Base-by-base conservation (phyloP, 2,797 vertebrate species). In the Falco columbarius region DNA sequence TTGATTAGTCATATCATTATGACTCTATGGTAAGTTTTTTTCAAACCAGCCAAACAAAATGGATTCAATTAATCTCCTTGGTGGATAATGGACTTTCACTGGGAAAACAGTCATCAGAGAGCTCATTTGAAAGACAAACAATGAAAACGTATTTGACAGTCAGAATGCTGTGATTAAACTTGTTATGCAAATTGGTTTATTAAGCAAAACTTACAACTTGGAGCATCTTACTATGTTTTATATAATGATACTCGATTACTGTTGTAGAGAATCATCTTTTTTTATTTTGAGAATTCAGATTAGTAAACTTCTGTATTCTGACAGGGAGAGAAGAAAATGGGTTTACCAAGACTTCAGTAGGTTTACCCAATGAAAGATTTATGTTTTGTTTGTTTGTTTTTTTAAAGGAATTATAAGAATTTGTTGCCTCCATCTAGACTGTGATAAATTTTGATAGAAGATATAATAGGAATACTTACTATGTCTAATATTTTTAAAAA, bases 321-420 rank as follows among this genome's bases (percentile, higher is more conserved):
- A 30, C 17, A 42, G 9, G 14, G 32, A 61, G n/a, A 46, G n/a
- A 90, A 73, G 10, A 75, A 67, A 67, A 58, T 16, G 4, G 1
- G 1, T 77, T 84, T 94, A 26, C 26, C 6, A 70, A 82, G 29
- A 76, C 38, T 89, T 66, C 9, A 42, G 5, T 14, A 56, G 12
- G 15, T 58, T 73, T 72, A 54, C 15, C 3, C 51, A n/a, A 54
- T 26, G 1, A 10, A 36, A 67, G 13, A 36, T 23, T 42, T 44
- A 55, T 30, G 2, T 0, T 74, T 68, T 17, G 9, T 62, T 67
- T 34, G 2, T 1, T 51, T 36, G 14, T 0, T 6, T 36, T 30
- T 36, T 38, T n/a, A 2, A 59, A 82, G 17, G 19, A 52, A 61
- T 81, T 23, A 36, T 30, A 13, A 70, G 4, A 76, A 62, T 54